These are phyloP conservation scores for Halichondria panicea DNA, from an alignment of 37 sponge, comb jelly and placozoan genomes.

Conservation along the genomic window DNA sequence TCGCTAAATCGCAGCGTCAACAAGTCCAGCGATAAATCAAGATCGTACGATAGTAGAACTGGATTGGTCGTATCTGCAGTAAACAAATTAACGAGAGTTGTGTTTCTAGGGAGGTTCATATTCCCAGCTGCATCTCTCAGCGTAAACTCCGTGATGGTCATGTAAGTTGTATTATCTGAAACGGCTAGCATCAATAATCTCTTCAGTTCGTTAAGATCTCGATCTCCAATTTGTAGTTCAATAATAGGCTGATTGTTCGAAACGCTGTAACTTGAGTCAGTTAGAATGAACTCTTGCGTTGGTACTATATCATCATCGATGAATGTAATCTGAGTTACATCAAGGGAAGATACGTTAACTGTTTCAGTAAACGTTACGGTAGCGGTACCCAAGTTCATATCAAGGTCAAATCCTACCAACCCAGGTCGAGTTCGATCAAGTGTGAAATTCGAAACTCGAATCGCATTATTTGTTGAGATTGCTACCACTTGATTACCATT, in stretches of 20 bases:
- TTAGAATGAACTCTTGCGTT: slow-evolving; percentile 43
- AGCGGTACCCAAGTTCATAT: slow-evolving; percentile 70
- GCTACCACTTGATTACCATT: slow-evolving; percentile 65
- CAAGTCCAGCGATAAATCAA: slow-evolving; percentile 66
- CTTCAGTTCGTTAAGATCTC: slow-evolving; percentile 86
- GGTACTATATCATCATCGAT: slow-evolving; percentile 9
- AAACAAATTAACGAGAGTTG: slow-evolving; percentile 43
- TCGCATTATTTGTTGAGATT: slow-evolving; percentile 44
- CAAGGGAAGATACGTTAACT: slow-evolving; percentile 67
- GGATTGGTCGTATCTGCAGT: slow-evolving; percentile 78
- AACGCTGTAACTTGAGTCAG: slow-evolving; percentile 36
- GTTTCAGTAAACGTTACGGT: slow-evolving; percentile 83
- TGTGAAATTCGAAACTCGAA: slow-evolving; percentile 28
- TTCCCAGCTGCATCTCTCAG: slow-evolving; percentile 74
- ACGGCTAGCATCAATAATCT: slow-evolving; percentile 41
- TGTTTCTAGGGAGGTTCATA: slow-evolving; percentile 47
- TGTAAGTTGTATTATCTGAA: slow-evolving; percentile 59
- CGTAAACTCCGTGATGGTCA: slow-evolving; percentile 34
- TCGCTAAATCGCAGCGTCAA: slow-evolving; percentile 80
- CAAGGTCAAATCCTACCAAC: slow-evolving; percentile 61
- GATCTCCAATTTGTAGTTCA: slow-evolving; percentile 42
- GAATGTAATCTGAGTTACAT: slow-evolving; percentile 71
- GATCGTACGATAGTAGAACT: slow-evolving; percentile 62
- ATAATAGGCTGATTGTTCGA: slow-evolving; percentile 72
- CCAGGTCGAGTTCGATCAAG: slow-evolving; percentile 58